A percentile compares a stretch with the other conserved stretches of the same genome.
Evolutionary conservation across 2,113 vertebrate genomes (phyloP).

Genomic region (Arothron firmamentum): DNA sequence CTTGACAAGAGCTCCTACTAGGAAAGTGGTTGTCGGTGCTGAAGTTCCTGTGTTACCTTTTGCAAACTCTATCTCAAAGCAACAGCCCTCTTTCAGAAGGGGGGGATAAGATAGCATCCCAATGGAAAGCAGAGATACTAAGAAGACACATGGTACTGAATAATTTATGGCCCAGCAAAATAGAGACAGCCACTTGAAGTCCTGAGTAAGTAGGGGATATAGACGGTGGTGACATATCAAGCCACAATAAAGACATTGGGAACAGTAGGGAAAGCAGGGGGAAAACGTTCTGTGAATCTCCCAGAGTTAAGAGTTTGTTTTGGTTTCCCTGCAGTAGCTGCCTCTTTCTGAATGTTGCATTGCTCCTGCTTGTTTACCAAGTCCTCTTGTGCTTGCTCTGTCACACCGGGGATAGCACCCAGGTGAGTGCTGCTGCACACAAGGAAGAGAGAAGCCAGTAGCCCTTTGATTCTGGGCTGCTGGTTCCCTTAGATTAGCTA

Average conservation of each 20-base stretch:
- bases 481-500: constrained; percentile 72
- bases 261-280: constrained; percentile 67
- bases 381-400: constrained; percentile 68
- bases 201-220: constrained; percentile 78
- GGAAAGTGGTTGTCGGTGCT: constrained; percentile 80
- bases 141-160: constrained; percentile 77
- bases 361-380: constrained; percentile 79
- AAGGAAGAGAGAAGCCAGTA: constrained; percentile 68
- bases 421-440: constrained; percentile 64
- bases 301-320: constrained; percentile 77
- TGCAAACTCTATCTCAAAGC: constrained; percentile 80
- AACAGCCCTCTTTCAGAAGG: constrained; percentile 73
- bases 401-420: constrained; percentile 72
- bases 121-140: constrained; percentile 73
- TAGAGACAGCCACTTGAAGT: constrained; percentile 80
- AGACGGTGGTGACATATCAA: constrained; percentile 81
- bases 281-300: constrained; percentile 68
- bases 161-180: constrained; percentile 80
- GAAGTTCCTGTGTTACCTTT: constrained; percentile 79
- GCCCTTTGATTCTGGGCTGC: constrained; percentile 71
- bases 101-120: constrained; percentile 74
- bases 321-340: constrained; percentile 70
- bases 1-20: constrained; percentile 78
- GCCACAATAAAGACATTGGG: constrained; percentile 77
- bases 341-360: constrained; percentile 75